phyloP scores from a whole-genome alignment of 2,797 vertebrate genomes.

The Myripristis murdjan region DNA sequence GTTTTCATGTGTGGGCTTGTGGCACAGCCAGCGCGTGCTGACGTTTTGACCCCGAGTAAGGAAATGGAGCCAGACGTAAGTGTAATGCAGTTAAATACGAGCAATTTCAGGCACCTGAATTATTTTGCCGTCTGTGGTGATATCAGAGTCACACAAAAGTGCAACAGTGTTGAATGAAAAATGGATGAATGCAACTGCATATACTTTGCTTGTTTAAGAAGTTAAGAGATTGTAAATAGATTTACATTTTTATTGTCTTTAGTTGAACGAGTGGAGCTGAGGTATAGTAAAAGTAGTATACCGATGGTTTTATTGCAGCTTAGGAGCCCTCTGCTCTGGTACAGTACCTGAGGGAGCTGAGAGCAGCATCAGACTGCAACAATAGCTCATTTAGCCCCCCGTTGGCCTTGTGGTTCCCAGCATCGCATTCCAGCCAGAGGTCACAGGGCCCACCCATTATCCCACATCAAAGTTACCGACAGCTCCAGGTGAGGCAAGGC shows the following conservation, averaged over 20 bases:
- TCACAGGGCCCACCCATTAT: conserved; percentile 47
- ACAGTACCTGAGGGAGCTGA: conserved; percentile 57
- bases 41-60: conserved; percentile 55
- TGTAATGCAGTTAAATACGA: conserved; percentile 33
- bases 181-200: conserved; percentile 10
- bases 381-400: conserved; percentile 41
- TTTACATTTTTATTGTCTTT: conserved; percentile 36
- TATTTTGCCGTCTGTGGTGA: conserved; percentile 30
- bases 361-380: conserved; percentile 32
- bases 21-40: conserved; percentile 40
- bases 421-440: conserved; percentile 67
- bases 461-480: conserved; percentile 61
- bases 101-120: conserved; percentile 38
- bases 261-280: conserved; percentile 35
- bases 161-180: background rate
- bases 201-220: background rate
- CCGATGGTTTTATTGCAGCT: conserved; percentile 59
- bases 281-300: conserved; percentile 55
- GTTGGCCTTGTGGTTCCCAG: conserved; percentile 58
- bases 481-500: conserved; percentile 56
- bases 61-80: conserved; percentile 44
- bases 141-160: conserved; percentile 17
- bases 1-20: conserved; percentile 83
- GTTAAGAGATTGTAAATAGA: conserved; percentile 32
- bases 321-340: conserved; percentile 36